Base-by-base conservation (phyloP, 2,797 vertebrate genomes). In the Chiloscyllium punctatum region DNA sequence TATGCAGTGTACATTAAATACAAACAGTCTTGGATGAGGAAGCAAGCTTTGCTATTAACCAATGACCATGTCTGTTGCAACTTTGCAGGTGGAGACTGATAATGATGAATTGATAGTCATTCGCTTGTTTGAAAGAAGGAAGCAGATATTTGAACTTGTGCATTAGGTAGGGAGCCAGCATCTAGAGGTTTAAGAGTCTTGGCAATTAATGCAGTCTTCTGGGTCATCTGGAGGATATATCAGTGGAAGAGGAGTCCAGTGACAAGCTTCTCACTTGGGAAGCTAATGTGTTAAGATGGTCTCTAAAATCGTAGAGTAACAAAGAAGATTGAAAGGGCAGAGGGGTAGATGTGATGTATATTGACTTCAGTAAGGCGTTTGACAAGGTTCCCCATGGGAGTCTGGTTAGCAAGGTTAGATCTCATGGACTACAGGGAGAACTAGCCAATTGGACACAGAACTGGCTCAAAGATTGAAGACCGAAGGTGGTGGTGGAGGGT, bases 61-160 rank as follows among this genome's bases (percentile, higher is more conserved):
- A n/a, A 92, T 92, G 66, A 92, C 62, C 90, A 42, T 25, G 2
- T 92, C 66, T 68, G 62, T 92, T 92, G 66, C 8, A 42, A 66
- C 90, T 21, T 42, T 25, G n/a, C 90, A 92, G 90, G 90, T 92
- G 90, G n/a, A 42, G 62, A 42, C n/a, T 69, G 90, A 92, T 92
- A 68, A 92, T 69, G 62, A 92, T 92, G 62, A 66, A 92, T 92
- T 84, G 82, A 84, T 84, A 84, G 42, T 25, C 37, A 18, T 84
- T 66, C 57, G n/a, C 30, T 66, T 90, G 53, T 90, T 90, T n/a
- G 90, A 92, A 69, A 21, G 48, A 25, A 92, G 66, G 62, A 25
- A 66, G n/a, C 2, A 11, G n/a, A n/a, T 42, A 48, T 37, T 69
- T 69, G 90, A 92, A 92, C 90, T 69, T 92, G 90, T 37, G 90